These are phyloP conservation scores for Electrona antarctica DNA, from an alignment of 2,113 vertebrate genomes.

Conservation along the genomic window DNA sequence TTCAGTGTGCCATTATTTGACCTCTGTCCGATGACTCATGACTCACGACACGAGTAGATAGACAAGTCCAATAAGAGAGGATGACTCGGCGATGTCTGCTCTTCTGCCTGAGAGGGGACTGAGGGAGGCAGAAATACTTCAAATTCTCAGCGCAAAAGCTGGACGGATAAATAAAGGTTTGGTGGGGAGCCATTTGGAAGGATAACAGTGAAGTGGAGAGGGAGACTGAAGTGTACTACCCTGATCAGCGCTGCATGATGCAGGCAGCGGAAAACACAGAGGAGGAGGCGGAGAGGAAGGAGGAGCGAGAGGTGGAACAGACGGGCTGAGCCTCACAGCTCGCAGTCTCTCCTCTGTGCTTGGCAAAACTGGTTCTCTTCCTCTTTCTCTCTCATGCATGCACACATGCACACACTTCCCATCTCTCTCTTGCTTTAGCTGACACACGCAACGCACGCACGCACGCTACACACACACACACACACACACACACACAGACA, in stretches of 20 bases:
- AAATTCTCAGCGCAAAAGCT: constrained; percentile 35
- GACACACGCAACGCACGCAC: constrained; percentile 20
- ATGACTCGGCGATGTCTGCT: not conserved
- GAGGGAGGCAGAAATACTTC: constrained; percentile 32
- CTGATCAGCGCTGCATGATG: constrained; percentile 75
- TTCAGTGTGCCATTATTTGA: constrained; percentile 1
- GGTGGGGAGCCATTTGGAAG: constrained; percentile 67
- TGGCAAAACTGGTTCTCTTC: constrained; percentile 62
- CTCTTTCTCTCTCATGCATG: constrained; percentile 29
- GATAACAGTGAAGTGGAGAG: constrained; percentile 51
- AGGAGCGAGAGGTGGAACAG: constrained; percentile 70
- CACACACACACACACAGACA: too few relatives aligned
- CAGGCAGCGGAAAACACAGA: constrained; percentile 63
- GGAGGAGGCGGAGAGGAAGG: constrained; percentile 64
- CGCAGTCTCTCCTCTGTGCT: constrained; percentile 71
- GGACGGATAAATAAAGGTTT: constrained; percentile 52
- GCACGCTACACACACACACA: constrained; percentile 28
- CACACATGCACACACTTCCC: not conserved
- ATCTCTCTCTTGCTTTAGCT: constrained; percentile 25
- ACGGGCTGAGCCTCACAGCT: constrained; percentile 68
- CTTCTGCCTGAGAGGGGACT: constrained; percentile 18
- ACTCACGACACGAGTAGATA: constrained; percentile 14
- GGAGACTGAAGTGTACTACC: constrained; percentile 58
- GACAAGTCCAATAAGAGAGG: constrained; percentile 13
- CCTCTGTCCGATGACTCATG: constrained; percentile 36